These are phyloP conservation scores for Drosophila helvetica DNA, from an alignment of 2,888 invertebrate species.

Conservation along the genomic window DNA sequence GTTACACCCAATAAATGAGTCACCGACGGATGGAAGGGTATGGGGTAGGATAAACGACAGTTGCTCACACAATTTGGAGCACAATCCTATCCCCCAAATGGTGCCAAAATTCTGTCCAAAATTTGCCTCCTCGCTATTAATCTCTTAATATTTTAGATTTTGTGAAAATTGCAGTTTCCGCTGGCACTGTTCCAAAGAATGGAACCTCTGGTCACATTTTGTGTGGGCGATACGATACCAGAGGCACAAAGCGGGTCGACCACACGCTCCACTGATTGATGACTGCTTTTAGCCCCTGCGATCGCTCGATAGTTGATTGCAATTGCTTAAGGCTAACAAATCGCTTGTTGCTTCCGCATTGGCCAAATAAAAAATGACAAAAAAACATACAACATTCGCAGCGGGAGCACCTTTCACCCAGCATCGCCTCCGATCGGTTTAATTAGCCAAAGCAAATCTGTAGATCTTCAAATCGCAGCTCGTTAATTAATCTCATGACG, in stretches of 20 bases:
- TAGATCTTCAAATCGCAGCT: constrained; percentile 17
- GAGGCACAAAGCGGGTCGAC: background rate
- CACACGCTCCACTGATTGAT: constrained; percentile 30
- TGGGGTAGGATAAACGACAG: too few relatives aligned
- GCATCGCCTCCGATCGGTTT: constrained; percentile 32
- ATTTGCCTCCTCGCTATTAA: too few relatives aligned
- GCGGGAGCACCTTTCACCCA: constrained; percentile 54
- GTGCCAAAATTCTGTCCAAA: too few relatives aligned
- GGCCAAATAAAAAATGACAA: constrained; percentile 7
- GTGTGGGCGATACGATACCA: constrained; percentile 12
- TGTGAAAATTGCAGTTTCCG: too few relatives aligned
- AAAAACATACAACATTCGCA: constrained; percentile 10
- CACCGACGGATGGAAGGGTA: too few relatives aligned
- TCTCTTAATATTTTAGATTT: too few relatives aligned
- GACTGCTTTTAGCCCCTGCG: constrained; percentile 37
- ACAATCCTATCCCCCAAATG: too few relatives aligned
- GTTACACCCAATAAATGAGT: too few relatives aligned
- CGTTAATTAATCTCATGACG: constrained; percentile 44
- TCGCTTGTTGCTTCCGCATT: constrained; percentile 51
- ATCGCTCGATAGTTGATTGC: constrained; percentile 25
- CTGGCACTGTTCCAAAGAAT: too few relatives aligned
- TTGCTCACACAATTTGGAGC: too few relatives aligned
- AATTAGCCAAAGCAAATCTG: constrained; percentile 46
- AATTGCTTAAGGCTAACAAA: constrained; percentile 34
- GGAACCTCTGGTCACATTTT: background rate